Evolutionary conservation across 2,113 vertebrate species (phyloP).

Genomic region (Arvicanthis niloticus): DNA sequence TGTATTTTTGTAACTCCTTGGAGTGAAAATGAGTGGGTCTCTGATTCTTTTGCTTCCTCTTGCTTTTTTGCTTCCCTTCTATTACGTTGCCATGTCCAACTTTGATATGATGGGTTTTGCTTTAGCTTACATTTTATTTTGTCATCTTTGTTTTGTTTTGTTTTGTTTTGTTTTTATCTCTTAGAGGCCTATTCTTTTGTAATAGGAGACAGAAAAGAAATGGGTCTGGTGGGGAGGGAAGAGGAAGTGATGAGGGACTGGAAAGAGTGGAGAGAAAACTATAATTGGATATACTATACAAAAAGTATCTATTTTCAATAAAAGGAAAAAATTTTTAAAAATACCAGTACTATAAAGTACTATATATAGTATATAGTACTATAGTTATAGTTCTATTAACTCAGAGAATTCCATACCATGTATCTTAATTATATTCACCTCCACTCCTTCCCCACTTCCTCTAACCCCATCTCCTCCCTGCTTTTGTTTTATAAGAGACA

Average conservation of each 20-base stretch:
- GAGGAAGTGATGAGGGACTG: neutral
- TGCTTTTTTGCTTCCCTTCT: neutral
- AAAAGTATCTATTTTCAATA: neutral
- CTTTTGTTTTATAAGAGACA: neutral
- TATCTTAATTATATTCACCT: neutral
- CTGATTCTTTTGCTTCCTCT: neutral
- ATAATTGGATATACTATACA: neutral
- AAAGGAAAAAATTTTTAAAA: neutral
- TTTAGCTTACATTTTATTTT: neutral
- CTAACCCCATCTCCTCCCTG: neutral
- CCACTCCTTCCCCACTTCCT: neutral
- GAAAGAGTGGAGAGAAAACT: neutral
- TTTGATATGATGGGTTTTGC: neutral
- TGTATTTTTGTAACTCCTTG: neutral
- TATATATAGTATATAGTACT: no score
- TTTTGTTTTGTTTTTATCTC: neutral
- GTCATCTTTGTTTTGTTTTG: neutral
- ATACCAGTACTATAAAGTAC: no score
- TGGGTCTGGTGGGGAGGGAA: no score
- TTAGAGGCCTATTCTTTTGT: neutral
- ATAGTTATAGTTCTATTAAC: neutral
- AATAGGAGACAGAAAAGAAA: neutral
- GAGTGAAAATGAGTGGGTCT: neutral
- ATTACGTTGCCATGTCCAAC: neutral
- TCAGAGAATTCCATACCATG: neutral